These are phyloP conservation scores for Vireo altiloquus DNA, from an alignment of 2,113 vertebrate genomes.

Conservation along the genomic window DNA sequence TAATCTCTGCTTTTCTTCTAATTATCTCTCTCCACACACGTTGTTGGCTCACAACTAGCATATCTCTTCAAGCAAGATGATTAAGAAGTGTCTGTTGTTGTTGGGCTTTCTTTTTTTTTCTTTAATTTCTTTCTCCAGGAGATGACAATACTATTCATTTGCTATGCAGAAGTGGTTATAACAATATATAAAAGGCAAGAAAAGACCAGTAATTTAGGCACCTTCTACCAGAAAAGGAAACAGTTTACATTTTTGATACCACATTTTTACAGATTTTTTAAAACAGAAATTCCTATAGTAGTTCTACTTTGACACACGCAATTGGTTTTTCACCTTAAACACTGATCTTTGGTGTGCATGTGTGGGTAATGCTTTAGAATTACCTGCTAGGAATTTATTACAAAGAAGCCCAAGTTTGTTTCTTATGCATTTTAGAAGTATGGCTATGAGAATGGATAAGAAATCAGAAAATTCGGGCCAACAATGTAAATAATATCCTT, in stretches of 20 bases:
- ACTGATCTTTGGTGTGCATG: neutral
- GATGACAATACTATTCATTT: neutral
- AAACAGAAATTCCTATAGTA: neutral
- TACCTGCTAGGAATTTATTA: neutral
- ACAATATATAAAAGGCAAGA: neutral
- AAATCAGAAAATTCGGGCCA: neutral
- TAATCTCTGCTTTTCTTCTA: constrained; percentile 61
- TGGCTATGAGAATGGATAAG: neutral
- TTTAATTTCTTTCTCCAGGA: neutral
- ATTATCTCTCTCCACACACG: constrained; percentile 56
- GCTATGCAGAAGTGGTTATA: neutral
- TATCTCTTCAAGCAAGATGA: constrained; percentile 42
- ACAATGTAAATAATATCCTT: neutral
- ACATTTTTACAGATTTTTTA: neutral
- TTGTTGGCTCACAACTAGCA: constrained; percentile 37
- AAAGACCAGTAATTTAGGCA: neutral
- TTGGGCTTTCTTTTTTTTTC: neutral
- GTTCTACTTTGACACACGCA: neutral
- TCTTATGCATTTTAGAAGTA: neutral
- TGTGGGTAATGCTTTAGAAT: neutral
- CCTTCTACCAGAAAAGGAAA: neutral
- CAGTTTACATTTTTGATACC: neutral
- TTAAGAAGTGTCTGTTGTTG: constrained; percentile 21
- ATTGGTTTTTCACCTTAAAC: neutral
- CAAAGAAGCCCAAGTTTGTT: neutral